Conservation (phyloP, 2,888 invertebrate species). For the Dasysyrphus tricinctus region DNA sequence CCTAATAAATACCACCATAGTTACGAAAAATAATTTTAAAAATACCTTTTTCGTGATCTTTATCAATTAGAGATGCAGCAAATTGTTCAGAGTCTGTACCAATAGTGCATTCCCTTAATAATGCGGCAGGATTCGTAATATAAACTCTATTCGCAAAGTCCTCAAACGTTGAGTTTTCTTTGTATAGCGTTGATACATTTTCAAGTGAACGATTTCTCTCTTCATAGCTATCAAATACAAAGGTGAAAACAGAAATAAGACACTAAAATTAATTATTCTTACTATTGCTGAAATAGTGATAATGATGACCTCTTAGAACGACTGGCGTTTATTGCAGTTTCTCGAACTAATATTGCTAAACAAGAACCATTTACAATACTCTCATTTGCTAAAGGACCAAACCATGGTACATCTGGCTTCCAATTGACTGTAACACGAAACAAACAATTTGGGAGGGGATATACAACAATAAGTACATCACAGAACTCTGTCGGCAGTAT, state of each 20-base stretch:
- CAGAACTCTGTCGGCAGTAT: slow-evolving; percentile 99
- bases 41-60: slow-evolving; percentile 82
- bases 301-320: slow-evolving; percentile 95
- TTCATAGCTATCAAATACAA: slow-evolving; percentile 88
- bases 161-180: slow-evolving; percentile 95
- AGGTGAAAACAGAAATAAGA: slow-evolving; percentile 28
- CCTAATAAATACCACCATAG: too few species aligned
- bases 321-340: slow-evolving; percentile 96
- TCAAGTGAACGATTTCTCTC: slow-evolving; percentile 94
- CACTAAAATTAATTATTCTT: slow-evolving; percentile 81
- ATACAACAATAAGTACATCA: slow-evolving; percentile 98
- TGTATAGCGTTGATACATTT: slow-evolving; percentile 93
- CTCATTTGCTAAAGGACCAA: slow-evolving; percentile 98
- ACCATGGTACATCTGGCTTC: slow-evolving; percentile 95
- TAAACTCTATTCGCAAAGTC: slow-evolving; percentile 91
- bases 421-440: slow-evolving; percentile 94
- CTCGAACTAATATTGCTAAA: slow-evolving; percentile 93
- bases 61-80: slow-evolving; percentile 86
- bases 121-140: slow-evolving; percentile 85
- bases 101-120: slow-evolving; percentile 78
- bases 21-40: background rate
- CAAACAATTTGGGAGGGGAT: slow-evolving; percentile 94
- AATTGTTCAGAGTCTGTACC: slow-evolving; percentile 83
- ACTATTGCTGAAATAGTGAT: slow-evolving; percentile 96
- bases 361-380: slow-evolving; percentile 86